Base-by-base conservation (phyloP, 35 echinoderm and acorn worm genomes). In the Lytechinus pictus region DNA sequence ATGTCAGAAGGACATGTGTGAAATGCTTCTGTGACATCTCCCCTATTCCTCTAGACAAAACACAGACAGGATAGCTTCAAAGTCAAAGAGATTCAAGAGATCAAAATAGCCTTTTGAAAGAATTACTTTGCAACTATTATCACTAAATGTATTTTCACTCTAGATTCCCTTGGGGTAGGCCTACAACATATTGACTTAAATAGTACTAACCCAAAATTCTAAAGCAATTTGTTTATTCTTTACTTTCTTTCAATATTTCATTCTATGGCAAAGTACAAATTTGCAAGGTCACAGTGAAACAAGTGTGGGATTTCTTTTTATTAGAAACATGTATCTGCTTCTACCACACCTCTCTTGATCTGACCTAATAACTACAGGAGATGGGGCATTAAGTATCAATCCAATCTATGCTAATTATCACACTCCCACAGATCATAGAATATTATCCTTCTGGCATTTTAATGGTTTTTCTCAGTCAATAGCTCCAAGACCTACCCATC, bases 61-160 rank as follows among this genome's bases (percentile, higher is more conserved):
- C 87, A 89, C 87, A 89, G 87, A 89, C 87, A 89, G 87, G 87
- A 89, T 89, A 21, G 61, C 14, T 21, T 21, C 61, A 71, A 71
- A 19, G 14, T 71, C 61, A 71, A 66, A 71, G 61, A 71, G 61
- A 71, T 71, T 71, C 61, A 71, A 19, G 14, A 71, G 14, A 71
- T 44, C 33, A 71, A 71, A 71, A 71, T 71, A 21, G 61, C 61
- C 61, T 19, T 71, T 71, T 71, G 61, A 71, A 71, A 19, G 61
- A 21, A 71, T 71, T 71, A 71, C 14, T 71, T 71, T 71, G 61
- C 24, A 71, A 71, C 61, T 71, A 21, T 21, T 71, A 21, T 71
- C 4, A 0, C 61, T 71, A 19, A 21, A 71, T 71, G 10, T 24
- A 71, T 71, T 71, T 71, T 71, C 61, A 14, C 61, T 71, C 1